A percentile compares a stretch with the other conserved stretches of the same genome.
phyloP scores from a whole-genome alignment of 2,888 invertebrate genomes.

The Blastobasis lacticolella region DNA sequence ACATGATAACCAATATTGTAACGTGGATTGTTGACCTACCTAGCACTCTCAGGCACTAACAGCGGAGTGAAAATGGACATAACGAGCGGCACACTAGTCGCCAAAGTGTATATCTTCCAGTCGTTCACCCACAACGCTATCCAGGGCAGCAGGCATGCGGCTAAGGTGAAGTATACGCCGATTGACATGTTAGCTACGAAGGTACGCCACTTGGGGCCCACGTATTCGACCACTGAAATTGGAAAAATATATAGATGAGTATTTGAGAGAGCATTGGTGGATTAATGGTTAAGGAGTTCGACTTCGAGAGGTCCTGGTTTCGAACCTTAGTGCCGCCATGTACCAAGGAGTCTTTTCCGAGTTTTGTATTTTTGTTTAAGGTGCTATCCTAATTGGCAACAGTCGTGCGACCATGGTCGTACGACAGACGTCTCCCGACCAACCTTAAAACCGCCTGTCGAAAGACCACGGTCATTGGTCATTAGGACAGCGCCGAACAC shows the following conservation, averaged over 20 bases:
- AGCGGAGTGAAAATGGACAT: constrained; percentile 82
- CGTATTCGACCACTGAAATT: constrained; percentile 86
- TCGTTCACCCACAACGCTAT: constrained; percentile 84
- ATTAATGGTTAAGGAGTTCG: too few relatives aligned
- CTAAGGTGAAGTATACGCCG: constrained; percentile 88
- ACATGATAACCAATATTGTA: not conserved
- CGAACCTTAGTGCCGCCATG: too few relatives aligned
- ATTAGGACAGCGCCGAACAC: too few relatives aligned
- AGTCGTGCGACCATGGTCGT: too few relatives aligned
- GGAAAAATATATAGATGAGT: not conserved
- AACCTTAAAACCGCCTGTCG: too few relatives aligned
- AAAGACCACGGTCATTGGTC: too few relatives aligned
- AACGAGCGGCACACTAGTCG: constrained; percentile 82
- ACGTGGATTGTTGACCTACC: constrained; percentile 53
- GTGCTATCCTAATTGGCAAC: too few relatives aligned
- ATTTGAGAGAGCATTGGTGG: not conserved
- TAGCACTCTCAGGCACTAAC: constrained; percentile 88
- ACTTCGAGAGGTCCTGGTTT: too few relatives aligned
- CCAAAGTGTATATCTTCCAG: constrained; percentile 84
- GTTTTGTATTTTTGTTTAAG: too few relatives aligned
- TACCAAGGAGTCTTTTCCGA: too few relatives aligned
- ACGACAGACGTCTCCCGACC: too few relatives aligned
- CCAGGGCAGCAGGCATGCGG: constrained; percentile 89
- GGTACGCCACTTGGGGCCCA: constrained; percentile 91
- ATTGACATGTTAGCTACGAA: constrained; percentile 95